Evolutionary conservation across 2,113 vertebrate species (phyloP), one percentile per base, ranked within the genome.

Genomic region (Oncorhynchus clarkii): DNA sequence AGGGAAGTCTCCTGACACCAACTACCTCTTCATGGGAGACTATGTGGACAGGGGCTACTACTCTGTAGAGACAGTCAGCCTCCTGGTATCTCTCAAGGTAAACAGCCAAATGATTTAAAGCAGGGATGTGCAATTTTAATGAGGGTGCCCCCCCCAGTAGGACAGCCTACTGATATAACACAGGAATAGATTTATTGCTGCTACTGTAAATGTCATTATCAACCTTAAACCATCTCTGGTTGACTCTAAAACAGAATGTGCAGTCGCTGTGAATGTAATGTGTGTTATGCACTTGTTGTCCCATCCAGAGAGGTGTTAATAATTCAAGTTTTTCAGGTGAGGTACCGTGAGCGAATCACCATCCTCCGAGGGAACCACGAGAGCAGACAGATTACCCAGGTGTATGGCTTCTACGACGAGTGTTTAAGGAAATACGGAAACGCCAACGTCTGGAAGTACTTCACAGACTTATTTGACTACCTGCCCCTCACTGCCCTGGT

Each of bases 31-130:
- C 91, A 94, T 93, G 93, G 93, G 92, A 13, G 92, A 93, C 78
- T 94, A 93, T 67, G 93, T 93, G 48, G 93, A 93, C 83, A 87
- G 93, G 81, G 93, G 93, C 51, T 92, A 93, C 77, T 94, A 99
- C 68, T 99, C 97, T 79, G 97, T 99, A 0, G 97, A 99, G 93
- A 99, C 97, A 66, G 97, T 99, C 82, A 94, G 96, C 62, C 94
- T 99, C 76, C 94, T 99, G 82, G 97, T 99, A 90, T 97, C 96
- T 89, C 95, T 99, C 85, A 99, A 99, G 97, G 97, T 99, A 94
- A 89, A 26, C 14, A 64, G 45, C 3, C 26, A n/a, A 20, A n/a
- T 12, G 16, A 13, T 65, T 65, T 45, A 45, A 9, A 45, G 39
- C 39, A 11, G 39, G 39, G 39, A 45, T 45, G 39, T 9, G 9